phyloP scores from a whole-genome alignment of 2,113 vertebrate genomes.

The Melanostigma gelatinosum region DNA sequence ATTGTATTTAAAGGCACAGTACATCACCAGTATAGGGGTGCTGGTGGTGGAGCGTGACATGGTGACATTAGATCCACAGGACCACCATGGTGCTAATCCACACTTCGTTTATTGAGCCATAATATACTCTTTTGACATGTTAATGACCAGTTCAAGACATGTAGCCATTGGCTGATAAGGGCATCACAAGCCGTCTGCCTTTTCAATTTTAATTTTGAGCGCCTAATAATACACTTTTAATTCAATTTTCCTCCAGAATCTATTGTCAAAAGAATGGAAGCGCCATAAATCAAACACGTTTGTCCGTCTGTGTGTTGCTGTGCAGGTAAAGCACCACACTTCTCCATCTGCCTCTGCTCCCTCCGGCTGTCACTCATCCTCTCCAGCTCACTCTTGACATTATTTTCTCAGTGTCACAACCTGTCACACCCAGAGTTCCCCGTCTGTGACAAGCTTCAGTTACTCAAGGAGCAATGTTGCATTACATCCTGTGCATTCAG shows the following conservation, averaged over 20 bases:
- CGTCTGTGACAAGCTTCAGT: slow-evolving; percentile 20
- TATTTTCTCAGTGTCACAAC: slow-evolving; percentile 24
- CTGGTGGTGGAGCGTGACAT: slow-evolving; percentile 6
- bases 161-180: too few species aligned
- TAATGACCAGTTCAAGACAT: too few species aligned
- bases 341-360: not conserved
- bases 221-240: not conserved
- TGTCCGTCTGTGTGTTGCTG: too few species aligned
- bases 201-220: too few species aligned
- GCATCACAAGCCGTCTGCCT: too few species aligned
- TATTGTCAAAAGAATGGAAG: not conserved
- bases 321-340: not conserved
- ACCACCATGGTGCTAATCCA: slow-evolving; percentile 25
- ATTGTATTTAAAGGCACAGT: slow-evolving; percentile 39
- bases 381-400: not conserved
- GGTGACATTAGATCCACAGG: slow-evolving; percentile 21
- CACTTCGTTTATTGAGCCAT: not conserved
- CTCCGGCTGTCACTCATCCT: slow-evolving; percentile 24
- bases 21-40: not conserved
- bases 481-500: slow-evolving; percentile 49
- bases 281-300: too few species aligned
- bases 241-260: not conserved
- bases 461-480: slow-evolving; percentile 57
- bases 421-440: slow-evolving; percentile 30
- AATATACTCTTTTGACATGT: too few species aligned